These are phyloP conservation scores for Musca domestica DNA, from an alignment of 1,140 invertebrate genomes.

Conservation along the genomic window DNA sequence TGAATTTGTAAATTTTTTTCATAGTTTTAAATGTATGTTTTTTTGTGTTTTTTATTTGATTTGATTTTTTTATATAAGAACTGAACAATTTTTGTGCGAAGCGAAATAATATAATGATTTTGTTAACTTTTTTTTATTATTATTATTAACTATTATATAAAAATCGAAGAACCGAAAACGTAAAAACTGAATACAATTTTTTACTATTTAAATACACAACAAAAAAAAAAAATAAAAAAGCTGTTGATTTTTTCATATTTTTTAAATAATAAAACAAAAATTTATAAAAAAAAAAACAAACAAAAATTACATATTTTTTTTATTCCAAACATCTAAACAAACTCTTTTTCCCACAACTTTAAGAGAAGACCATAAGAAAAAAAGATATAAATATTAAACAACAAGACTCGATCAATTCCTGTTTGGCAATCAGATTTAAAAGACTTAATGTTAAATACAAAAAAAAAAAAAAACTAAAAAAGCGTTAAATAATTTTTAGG, in stretches of 20 bases:
- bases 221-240: not conserved
- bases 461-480: not conserved
- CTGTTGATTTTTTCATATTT: not conserved
- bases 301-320: not conserved
- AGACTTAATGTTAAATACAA: slow-evolving; percentile 36
- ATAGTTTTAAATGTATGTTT: slow-evolving; percentile 13
- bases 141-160: slow-evolving; percentile 10
- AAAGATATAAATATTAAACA: no score
- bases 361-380: slow-evolving; percentile 18
- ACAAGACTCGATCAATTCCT: slow-evolving; percentile 5
- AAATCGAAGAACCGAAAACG: slow-evolving; percentile 19
- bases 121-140: slow-evolving; percentile 20
- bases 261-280: slow-evolving; percentile 1
- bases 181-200: slow-evolving; percentile 33
- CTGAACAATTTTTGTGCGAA: slow-evolving; percentile 20
- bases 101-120: slow-evolving; percentile 19
- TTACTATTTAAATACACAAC: not conserved
- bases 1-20: slow-evolving; percentile 20
- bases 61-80: slow-evolving; percentile 25
- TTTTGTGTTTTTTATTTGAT: slow-evolving; percentile 24
- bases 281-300: not conserved
- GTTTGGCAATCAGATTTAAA: slow-evolving; percentile 51
- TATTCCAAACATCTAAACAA: no score
- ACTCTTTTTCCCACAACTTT: no score
- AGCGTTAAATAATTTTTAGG: no score